Evolutionary conservation across 2,113 vertebrate species (phyloP).

Genomic region (Platysteira castanea): DNA sequence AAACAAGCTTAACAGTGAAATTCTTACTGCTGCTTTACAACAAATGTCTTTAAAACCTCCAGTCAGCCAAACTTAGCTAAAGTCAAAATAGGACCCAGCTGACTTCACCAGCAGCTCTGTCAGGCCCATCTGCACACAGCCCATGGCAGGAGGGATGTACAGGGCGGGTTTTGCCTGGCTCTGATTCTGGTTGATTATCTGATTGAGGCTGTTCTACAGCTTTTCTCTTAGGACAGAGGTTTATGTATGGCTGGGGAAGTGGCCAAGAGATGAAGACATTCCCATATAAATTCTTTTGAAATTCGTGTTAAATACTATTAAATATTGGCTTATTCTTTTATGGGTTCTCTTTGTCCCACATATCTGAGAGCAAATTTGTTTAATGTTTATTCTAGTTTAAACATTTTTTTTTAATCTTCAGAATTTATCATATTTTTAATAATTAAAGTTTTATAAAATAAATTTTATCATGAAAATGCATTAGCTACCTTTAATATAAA

Average conservation of each 20-base stretch:
- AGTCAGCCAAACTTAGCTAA: not conserved
- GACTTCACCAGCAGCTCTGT: not conserved
- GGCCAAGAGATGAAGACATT: not conserved
- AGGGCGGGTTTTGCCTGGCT: not conserved
- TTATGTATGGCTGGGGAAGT: not conserved
- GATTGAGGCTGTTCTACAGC: not conserved
- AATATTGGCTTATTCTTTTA: not conserved
- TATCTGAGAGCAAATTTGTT: not conserved
- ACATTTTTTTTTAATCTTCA: not conserved
- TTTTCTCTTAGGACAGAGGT: not conserved
- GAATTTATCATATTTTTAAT: not conserved
- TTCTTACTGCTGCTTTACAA: not conserved
- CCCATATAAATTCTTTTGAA: not conserved
- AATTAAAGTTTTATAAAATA: not conserved
- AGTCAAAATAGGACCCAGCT: not conserved
- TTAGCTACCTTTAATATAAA: not conserved
- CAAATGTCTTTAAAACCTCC: not conserved
- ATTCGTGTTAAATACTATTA: not conserved
- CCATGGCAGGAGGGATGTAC: not conserved
- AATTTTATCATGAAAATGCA: not conserved
- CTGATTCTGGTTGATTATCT: not conserved
- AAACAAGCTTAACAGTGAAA: conserved; percentile 13
- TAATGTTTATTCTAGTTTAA: not conserved
- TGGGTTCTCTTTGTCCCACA: not conserved
- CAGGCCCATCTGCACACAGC: not conserved